Evolutionary conservation across 1,140 invertebrate genomes (phyloP), one percentile per base, ranked within the genome.

Genomic region (Brachionus angularis): DNA sequence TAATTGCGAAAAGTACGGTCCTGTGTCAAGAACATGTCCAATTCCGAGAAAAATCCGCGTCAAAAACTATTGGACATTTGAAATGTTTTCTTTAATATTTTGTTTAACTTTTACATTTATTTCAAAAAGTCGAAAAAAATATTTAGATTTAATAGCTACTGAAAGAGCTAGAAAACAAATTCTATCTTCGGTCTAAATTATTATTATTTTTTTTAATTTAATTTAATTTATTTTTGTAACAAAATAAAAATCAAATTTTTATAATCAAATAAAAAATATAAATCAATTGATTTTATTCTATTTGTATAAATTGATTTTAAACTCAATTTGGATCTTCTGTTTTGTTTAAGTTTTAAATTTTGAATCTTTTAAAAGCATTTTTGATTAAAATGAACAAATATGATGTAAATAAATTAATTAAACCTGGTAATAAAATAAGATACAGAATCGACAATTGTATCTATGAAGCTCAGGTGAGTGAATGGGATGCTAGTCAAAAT

Each of bases 91-190:
- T 16, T 31, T 67, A 10, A 27, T 31, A 14, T 27, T 67, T 29
- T 47, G 42, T 33, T n/a, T 50, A 5, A 8, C 47, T 3, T 67
- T 50, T 23, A 67, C 62, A 27, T n/a, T 31, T 16, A 67, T 67
- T 8, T 27, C 47, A 12, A 67, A 33, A 23, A 18, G 42, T 14
- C 16, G 62, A 31, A 67, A 67, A 49, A 2, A 42, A 21, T 67
- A 47, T 31, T 31, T 67, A 14, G 47, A 67, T 36, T 27, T 27
- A 47, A 31, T 67, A 25, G 62, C 62, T 0, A 50, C 62, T 18
- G 62, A 67, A 50, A 33, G 44, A 47, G 62, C 47, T 16, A 44
- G 62, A n/a, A 46, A 23, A 46, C 62, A 67, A 50, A 47, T 67
- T 47, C 27, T 67, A 7, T 67, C 62, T 46, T n/a, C n/a, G n/a